phyloP scores from a whole-genome alignment of 2,888 invertebrate species.

The Pachycephus smyrnensis region DNA sequence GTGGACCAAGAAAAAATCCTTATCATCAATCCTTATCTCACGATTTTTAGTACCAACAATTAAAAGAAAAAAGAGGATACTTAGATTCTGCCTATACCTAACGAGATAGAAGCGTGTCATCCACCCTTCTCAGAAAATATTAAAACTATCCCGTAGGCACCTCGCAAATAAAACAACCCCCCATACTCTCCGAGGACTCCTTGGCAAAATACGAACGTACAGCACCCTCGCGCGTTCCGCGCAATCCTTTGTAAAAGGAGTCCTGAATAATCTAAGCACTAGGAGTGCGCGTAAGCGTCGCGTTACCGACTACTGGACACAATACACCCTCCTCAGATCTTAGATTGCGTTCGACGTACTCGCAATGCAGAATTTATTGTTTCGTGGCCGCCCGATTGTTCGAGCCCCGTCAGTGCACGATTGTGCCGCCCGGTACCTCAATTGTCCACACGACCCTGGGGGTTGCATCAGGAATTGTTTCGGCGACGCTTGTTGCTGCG shows the following conservation, averaged over 20 bases:
- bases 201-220: not conserved
- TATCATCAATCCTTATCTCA: not conserved
- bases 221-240: not conserved
- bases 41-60: not conserved
- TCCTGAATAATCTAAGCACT: slow-evolving; percentile 4
- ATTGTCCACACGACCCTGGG: slow-evolving; percentile 30
- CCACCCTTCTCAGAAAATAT: slow-evolving; percentile 18
- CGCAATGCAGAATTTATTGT: slow-evolving; percentile 32
- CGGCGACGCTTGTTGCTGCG: slow-evolving; percentile 32
- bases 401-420: slow-evolving; percentile 16
- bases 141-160: slow-evolving; percentile 20
- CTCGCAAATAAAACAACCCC: slow-evolving; percentile 13
- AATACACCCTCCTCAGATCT: slow-evolving; percentile 9
- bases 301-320: not conserved
- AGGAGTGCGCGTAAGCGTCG: not conserved
- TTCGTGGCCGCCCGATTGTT: slow-evolving; percentile 26
- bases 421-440: slow-evolving; percentile 17
- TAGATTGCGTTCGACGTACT: slow-evolving; percentile 12
- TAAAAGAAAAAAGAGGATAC: not conserved
- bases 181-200: not conserved
- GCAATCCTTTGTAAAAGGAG: not conserved
- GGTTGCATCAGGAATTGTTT: slow-evolving; percentile 31
- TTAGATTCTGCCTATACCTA: not conserved
- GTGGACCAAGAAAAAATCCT: too few species aligned
- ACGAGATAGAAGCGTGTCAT: slow-evolving; percentile 7